A percentile compares a stretch with the other conserved stretches of the same genome.
phyloP scores from a whole-genome alignment of 2,888 invertebrate genomes.

The Apamea monoglypha region DNA sequence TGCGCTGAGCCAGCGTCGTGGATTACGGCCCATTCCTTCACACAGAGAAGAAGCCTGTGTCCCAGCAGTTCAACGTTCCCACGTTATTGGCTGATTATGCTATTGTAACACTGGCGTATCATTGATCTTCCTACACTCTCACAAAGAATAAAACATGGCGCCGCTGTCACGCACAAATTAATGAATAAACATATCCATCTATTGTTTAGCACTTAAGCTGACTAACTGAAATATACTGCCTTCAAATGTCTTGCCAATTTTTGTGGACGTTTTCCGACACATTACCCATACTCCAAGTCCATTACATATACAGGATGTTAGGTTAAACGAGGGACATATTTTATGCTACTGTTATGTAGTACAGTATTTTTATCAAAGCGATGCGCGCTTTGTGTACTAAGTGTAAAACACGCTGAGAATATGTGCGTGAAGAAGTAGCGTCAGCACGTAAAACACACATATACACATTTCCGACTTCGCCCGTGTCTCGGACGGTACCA shows the following conservation, averaged over 20 bases:
- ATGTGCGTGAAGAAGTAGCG: background rate
- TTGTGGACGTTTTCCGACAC: slow-evolving; percentile 32
- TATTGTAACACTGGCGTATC: too few relatives aligned
- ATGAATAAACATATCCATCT: slow-evolving; percentile 3
- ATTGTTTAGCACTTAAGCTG: slow-evolving; percentile 26
- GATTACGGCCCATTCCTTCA: too few relatives aligned
- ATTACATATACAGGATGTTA: slow-evolving; percentile 4
- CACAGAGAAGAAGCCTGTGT: too few relatives aligned
- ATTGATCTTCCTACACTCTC: too few relatives aligned
- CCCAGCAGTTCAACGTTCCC: too few relatives aligned
- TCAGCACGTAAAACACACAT: background rate
- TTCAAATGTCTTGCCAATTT: slow-evolving; percentile 8
- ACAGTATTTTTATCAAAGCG: background rate
- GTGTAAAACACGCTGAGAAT: background rate
- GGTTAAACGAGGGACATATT: background rate
- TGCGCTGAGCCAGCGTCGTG: too few relatives aligned
- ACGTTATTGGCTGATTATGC: too few relatives aligned
- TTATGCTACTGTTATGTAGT: background rate
- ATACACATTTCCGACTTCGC: background rate
- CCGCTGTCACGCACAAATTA: background rate
- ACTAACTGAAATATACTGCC: slow-evolving; percentile 1
- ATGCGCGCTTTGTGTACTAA: background rate
- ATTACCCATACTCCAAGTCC: slow-evolving; percentile 24
- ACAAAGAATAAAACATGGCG: too few relatives aligned
- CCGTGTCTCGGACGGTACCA: background rate